These are phyloP conservation scores for Perca fluviatilis DNA, from an alignment of 2,113 vertebrate species.

Conservation along the genomic window DNA sequence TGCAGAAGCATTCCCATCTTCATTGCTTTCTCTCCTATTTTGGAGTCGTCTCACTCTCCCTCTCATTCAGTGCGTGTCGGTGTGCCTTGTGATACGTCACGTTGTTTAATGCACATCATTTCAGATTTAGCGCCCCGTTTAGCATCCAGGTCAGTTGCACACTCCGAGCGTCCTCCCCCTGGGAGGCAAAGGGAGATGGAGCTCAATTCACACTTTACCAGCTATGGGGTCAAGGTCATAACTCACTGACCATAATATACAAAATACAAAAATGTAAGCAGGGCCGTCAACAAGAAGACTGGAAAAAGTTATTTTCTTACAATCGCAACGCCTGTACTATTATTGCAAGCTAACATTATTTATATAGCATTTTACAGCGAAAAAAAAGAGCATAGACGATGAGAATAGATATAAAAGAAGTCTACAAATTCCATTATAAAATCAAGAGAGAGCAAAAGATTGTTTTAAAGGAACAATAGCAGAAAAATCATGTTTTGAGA, in stretches of 20 bases:
- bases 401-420: not conserved
- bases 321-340: not conserved
- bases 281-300: conserved; percentile 3
- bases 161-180: not conserved
- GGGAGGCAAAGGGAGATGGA: not conserved
- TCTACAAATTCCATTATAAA: too few relatives aligned
- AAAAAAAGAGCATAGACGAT: not conserved
- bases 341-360: not conserved
- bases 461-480: too few relatives aligned
- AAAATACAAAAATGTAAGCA: conserved; percentile 8
- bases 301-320: not conserved
- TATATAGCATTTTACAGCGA: too few relatives aligned
- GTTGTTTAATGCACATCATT: conserved; percentile 23
- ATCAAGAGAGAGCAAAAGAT: too few relatives aligned
- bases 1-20: not conserved
- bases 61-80: not conserved
- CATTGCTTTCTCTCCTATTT: not conserved
- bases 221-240: conserved; percentile 22
- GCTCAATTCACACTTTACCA: not conserved
- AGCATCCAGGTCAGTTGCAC: conserved; percentile 58
- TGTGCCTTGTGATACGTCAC: conserved; percentile 10
- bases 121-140: conserved; percentile 56
- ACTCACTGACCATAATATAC: conserved; percentile 7
- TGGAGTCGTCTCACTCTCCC: not conserved
- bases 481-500: not conserved